Conservation (phyloP, 1,140 invertebrate species). For the Heliconius nattereri region DNA sequence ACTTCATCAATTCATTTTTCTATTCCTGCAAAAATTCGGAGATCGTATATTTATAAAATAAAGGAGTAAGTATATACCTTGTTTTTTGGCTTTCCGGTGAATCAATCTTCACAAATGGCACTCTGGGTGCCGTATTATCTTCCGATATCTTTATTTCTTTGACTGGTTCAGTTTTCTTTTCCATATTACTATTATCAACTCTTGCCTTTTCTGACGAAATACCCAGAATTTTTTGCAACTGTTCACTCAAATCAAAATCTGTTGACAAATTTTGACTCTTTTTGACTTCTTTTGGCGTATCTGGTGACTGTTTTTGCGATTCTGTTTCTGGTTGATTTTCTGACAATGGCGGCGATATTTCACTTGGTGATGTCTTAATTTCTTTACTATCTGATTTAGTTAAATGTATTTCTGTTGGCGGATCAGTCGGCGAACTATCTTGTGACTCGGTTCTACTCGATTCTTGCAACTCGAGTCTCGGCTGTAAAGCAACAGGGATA, state of each 20-base stretch:
- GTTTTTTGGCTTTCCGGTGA: constrained; percentile 75
- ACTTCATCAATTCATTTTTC: too few relatives aligned
- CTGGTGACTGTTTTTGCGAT: constrained; percentile 70
- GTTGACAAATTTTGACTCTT: constrained; percentile 79
- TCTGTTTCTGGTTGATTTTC: constrained; percentile 59
- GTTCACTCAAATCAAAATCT: constrained; percentile 79
- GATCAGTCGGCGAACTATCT: constrained; percentile 72
- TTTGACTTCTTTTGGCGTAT: constrained; percentile 74
- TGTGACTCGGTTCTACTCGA: constrained; percentile 66
- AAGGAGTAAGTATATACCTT: constrained; percentile 53
- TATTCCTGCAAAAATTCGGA: background rate
- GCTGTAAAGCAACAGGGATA: constrained; percentile 67
- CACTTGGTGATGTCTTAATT: constrained; percentile 71
- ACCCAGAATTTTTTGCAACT: constrained; percentile 78
- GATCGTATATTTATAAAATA: background rate
- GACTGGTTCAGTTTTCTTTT: constrained; percentile 64
- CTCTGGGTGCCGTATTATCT: constrained; percentile 56
- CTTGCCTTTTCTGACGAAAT: constrained; percentile 76
- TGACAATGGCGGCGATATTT: constrained; percentile 72
- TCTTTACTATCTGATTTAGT: constrained; percentile 63
- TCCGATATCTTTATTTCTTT: constrained; percentile 74
- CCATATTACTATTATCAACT: constrained; percentile 50
- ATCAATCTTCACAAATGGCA: constrained; percentile 79
- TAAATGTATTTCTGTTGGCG: constrained; percentile 74
- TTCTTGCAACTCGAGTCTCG: constrained; percentile 63